A percentile compares a stretch with the other conserved stretches of the same genome.
These are phyloP conservation scores for Lophochroa leadbeateri DNA, from an alignment of 2,113 vertebrate genomes.

Conservation along the genomic window DNA sequence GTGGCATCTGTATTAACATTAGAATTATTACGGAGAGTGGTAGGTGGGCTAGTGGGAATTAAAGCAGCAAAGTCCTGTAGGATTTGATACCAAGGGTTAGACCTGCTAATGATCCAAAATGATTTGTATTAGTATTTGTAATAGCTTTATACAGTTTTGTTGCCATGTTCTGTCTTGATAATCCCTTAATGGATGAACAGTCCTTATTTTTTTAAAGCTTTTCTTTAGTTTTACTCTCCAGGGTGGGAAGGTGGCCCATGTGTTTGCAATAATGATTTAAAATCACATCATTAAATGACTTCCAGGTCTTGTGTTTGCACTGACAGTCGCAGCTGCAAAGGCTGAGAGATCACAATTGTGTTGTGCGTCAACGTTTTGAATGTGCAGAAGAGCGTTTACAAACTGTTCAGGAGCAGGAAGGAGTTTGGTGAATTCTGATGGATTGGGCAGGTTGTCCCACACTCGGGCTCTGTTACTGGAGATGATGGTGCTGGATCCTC, in stretches of 20 bases:
- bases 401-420: background rate
- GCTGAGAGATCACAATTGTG: accelerated
- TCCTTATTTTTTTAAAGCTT: background rate
- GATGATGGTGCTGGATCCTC: background rate
- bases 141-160: background rate
- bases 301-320: background rate
- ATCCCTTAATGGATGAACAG: background rate
- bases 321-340: background rate
- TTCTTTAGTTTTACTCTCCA: background rate
- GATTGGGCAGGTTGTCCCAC: background rate
- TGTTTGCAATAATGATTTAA: background rate
- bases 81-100: background rate
- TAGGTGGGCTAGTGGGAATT: background rate
- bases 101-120: background rate
- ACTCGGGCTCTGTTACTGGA: background rate
- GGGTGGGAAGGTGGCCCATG: background rate
- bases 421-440: background rate
- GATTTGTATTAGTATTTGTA: background rate
- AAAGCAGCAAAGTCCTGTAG: background rate
- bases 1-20: accelerated
- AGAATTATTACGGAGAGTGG: background rate
- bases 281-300: background rate
- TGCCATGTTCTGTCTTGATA: background rate
- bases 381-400: accelerated
- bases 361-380: background rate